A percentile compares a stretch with the other conserved stretches of the same genome.
These are phyloP conservation scores for Aplysina aerophoba DNA, from an alignment of 37 sponge, comb jelly and placozoan genomes.

Conservation along the genomic window DNA sequence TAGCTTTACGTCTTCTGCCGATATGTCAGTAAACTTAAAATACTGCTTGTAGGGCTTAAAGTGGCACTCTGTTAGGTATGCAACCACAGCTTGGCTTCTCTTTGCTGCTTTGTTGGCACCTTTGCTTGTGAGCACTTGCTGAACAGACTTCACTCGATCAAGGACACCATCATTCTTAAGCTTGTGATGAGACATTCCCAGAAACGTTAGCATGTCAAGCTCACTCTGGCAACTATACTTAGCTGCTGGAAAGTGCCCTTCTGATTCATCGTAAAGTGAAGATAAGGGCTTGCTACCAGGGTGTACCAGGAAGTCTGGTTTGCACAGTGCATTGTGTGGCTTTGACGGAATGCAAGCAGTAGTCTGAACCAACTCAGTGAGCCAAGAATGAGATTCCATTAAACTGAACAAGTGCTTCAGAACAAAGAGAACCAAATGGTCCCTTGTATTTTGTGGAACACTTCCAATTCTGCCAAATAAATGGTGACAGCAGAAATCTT, in stretches of 20 bases:
- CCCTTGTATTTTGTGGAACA: not conserved
- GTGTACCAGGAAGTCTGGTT: constrained; percentile 41
- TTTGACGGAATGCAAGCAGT: constrained; percentile 40
- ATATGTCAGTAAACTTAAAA: not conserved
- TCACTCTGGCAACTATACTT: not conserved
- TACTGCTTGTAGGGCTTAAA: not conserved
- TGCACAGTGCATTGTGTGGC: not conserved
- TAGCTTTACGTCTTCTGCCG: not conserved
- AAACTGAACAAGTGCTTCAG: constrained; percentile 16
- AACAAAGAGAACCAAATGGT: constrained; percentile 36
- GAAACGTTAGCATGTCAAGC: not conserved
- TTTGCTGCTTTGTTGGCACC: not conserved
- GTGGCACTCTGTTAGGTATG: constrained; percentile 1
- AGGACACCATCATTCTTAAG: constrained; percentile 39
- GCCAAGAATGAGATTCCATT: constrained; percentile 33
- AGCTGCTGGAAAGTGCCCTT: constrained; percentile 58
- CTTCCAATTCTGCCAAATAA: not conserved
- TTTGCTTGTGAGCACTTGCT: not conserved
- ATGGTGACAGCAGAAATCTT: constrained; percentile 28
- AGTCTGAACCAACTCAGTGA: constrained; percentile 24
- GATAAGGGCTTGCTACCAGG: not conserved
- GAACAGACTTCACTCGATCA: constrained; percentile 53
- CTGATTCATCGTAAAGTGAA: constrained; percentile 30
- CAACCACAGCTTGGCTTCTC: constrained; percentile 7
- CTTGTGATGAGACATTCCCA: constrained; percentile 51